A percentile compares a stretch with the other conserved stretches of the same genome.
phyloP scores from a whole-genome alignment of 2,888 invertebrate genomes.

The Polyommatus iphigenia region DNA sequence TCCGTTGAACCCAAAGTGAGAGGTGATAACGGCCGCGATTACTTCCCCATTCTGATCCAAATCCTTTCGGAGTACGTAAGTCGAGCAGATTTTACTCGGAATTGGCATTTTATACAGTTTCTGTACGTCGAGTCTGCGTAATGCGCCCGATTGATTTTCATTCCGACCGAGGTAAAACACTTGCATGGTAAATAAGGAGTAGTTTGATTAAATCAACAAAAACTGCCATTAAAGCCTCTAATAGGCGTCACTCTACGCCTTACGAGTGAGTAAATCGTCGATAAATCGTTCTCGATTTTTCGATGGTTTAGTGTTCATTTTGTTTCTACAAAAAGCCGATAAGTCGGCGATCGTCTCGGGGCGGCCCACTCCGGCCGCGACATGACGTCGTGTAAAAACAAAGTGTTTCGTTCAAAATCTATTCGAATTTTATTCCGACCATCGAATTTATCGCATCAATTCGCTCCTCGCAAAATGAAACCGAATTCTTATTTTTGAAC shows the following conservation, averaged over 20 bases:
- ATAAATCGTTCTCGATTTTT: background rate
- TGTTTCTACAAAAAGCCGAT: background rate
- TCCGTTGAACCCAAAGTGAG: background rate
- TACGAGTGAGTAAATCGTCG: background rate
- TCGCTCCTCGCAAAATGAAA: background rate
- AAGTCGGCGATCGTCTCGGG: background rate
- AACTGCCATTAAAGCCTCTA: background rate
- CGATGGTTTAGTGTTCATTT: no score
- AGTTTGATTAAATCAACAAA: no score
- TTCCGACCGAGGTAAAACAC: no score
- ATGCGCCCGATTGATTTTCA: no score
- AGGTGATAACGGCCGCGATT: background rate
- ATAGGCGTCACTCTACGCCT: background rate
- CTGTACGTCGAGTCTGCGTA: background rate
- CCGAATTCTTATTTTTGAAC: conserved; percentile 19
- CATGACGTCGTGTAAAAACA: background rate
- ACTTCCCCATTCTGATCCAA: background rate
- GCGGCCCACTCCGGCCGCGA: background rate
- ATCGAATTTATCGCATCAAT: conserved; percentile 31
- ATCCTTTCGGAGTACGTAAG: background rate
- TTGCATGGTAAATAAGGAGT: no score
- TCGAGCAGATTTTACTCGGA: background rate
- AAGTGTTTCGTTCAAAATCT: conserved; percentile 20
- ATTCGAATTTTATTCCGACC: conserved; percentile 5
- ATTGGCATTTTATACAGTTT: background rate